Percentiles rank a stretch among this genome's conserved stretches.
phyloP scores from a whole-genome alignment of 2,888 invertebrate species.

The Rhaphigaster nebulosa region DNA sequence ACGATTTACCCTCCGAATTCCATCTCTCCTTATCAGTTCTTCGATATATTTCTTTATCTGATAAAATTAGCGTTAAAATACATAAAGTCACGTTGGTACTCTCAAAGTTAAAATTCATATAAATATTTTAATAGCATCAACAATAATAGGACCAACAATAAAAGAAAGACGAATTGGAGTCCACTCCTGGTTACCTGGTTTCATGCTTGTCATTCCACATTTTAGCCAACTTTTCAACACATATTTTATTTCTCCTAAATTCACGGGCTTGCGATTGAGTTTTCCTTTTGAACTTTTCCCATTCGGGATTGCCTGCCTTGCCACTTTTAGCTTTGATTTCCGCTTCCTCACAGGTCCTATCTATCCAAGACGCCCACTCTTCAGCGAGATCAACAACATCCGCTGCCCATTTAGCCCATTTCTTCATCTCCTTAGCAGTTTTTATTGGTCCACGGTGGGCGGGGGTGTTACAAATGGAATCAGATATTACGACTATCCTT shows the following conservation, averaged over 20 bases:
- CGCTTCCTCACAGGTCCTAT: conserved; percentile 59
- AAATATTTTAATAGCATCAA: not conserved
- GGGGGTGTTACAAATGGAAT: conserved; percentile 5
- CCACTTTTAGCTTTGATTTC: conserved; percentile 51
- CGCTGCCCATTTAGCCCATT: conserved; percentile 64
- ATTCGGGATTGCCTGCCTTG: not conserved
- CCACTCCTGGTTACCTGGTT: not conserved
- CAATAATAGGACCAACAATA: not conserved
- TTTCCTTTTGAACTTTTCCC: conserved; percentile 55
- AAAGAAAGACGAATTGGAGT: not conserved
- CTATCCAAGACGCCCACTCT: conserved; percentile 63
- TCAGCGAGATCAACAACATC: conserved; percentile 60
- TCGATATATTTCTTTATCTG: too few species aligned
- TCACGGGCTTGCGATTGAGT: conserved; percentile 52
- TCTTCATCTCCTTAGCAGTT: conserved; percentile 35
- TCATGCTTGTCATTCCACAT: conserved; percentile 55
- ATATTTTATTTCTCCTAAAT: conserved; percentile 60
- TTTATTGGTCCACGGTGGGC: not conserved
- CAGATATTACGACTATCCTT: not conserved
- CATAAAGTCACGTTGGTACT: too few species aligned
- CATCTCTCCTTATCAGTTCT: too few species aligned
- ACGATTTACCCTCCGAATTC: too few species aligned
- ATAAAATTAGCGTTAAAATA: too few species aligned
- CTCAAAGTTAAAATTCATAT: not conserved
- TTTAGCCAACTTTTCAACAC: conserved; percentile 52